Conservation (phyloP, 35 echinoderm and acorn worm genomes). For the Hemicentrotus pulcherrimus region DNA sequence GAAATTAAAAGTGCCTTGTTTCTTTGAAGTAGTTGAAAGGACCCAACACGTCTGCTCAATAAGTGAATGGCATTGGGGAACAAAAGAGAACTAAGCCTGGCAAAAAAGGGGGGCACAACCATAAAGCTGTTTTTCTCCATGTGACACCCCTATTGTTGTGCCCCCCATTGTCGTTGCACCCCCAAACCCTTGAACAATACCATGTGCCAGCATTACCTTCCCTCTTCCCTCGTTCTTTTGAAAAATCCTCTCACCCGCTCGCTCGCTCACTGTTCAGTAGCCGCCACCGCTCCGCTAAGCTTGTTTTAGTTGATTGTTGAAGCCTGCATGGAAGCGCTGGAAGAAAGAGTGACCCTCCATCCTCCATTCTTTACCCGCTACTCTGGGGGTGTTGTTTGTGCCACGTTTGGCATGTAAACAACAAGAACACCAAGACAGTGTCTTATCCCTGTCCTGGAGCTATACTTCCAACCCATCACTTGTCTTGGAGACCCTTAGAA, state of each 20-base stretch:
- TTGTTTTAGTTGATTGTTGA: background rate
- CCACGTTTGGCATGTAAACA: slow-evolving; percentile 10
- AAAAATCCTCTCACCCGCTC: background rate
- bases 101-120: background rate
- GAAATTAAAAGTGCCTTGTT: background rate
- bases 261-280: background rate
- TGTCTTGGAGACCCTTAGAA: background rate
- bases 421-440: background rate
- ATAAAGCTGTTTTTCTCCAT: background rate
- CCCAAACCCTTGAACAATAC: background rate
- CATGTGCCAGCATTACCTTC: background rate
- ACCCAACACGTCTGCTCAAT: background rate
- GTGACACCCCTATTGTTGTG: background rate
- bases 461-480: background rate
- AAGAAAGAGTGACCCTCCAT: background rate
- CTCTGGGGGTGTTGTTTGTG: background rate
- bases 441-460: background rate
- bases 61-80: background rate
- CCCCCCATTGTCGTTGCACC: background rate
- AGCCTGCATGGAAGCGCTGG: background rate
- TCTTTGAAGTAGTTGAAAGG: background rate
- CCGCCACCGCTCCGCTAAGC: background rate
- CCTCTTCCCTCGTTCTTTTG: background rate
- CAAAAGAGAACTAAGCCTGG: background rate
- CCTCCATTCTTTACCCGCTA: background rate